Percentiles rank a stretch among this genome's conserved stretches.
These are phyloP conservation scores for Drosophila prolongata DNA, from an alignment of 2,888 invertebrate genomes.

Conservation along the genomic window DNA sequence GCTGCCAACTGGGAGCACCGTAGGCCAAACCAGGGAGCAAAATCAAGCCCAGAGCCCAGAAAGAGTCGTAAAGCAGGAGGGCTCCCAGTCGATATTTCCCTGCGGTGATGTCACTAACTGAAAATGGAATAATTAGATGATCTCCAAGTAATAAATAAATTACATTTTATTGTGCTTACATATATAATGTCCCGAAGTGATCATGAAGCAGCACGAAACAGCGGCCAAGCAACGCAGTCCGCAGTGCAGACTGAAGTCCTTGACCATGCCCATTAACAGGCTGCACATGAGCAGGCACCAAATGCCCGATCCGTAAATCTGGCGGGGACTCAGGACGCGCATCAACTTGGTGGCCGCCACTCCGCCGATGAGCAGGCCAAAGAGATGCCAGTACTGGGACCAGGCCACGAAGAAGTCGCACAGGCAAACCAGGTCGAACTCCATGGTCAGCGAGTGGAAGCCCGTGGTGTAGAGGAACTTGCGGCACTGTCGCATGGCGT, in stretches of 20 bases:
- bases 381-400: slow-evolving; percentile 85
- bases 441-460: slow-evolving; percentile 82
- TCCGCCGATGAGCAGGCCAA: slow-evolving; percentile 84
- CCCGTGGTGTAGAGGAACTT: slow-evolving; percentile 74
- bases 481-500: slow-evolving; percentile 63
- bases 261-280: slow-evolving; percentile 81
- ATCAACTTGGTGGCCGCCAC: slow-evolving; percentile 83
- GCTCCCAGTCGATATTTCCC: slow-evolving; percentile 81
- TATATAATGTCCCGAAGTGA: slow-evolving; percentile 84
- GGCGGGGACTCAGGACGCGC: slow-evolving; percentile 82
- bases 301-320: slow-evolving; percentile 83
- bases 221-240: slow-evolving; percentile 84
- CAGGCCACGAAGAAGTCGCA: slow-evolving; percentile 84
- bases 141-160: not conserved
- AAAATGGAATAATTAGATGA: not conserved
- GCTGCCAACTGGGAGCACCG: slow-evolving; percentile 82
- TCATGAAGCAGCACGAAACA: slow-evolving; percentile 84
- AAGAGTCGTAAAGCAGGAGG: slow-evolving; percentile 83
- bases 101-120: slow-evolving; percentile 84
- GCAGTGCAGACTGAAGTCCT: slow-evolving; percentile 83
- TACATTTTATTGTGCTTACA: slow-evolving; percentile 75
- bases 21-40: slow-evolving; percentile 83
- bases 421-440: slow-evolving; percentile 84
- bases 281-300: slow-evolving; percentile 83
- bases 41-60: slow-evolving; percentile 85